phyloP scores from a whole-genome alignment of 2,113 vertebrate genomes.

The Himantopus leucocephalus region DNA sequence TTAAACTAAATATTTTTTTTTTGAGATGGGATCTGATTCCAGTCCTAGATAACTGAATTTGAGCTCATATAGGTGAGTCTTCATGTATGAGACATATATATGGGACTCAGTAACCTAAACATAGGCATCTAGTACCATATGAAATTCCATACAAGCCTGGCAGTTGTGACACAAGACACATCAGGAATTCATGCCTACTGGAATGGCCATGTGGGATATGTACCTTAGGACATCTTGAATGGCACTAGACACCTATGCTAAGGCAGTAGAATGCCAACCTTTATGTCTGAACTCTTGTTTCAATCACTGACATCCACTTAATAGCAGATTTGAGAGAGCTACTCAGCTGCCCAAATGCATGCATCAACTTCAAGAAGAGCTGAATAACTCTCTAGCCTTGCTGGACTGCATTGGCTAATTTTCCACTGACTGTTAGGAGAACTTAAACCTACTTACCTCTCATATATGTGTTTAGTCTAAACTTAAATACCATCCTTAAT shows the following conservation, averaged over 20 bases:
- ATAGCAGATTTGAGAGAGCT: not conserved
- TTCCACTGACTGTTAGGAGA: not conserved
- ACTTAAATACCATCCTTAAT: not conserved
- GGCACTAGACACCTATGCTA: not conserved
- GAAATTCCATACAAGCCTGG: not conserved
- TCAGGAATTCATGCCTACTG: not conserved
- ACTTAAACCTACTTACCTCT: not conserved
- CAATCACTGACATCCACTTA: not conserved
- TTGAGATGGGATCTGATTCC: not conserved
- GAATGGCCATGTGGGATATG: not conserved
- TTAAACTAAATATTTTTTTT: not conserved
- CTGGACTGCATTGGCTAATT: not conserved
- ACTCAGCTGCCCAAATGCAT: not conserved
- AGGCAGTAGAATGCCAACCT: not conserved
- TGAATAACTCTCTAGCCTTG: not conserved
- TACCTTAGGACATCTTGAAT: not conserved
- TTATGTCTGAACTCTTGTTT: not conserved
- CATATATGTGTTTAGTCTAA: not conserved
- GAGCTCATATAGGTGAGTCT: not conserved
- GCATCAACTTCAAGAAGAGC: not conserved
- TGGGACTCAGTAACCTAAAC: not conserved
- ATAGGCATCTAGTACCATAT: not conserved
- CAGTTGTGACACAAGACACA: not conserved
- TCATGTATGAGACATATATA: not conserved
- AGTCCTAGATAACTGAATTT: not conserved